Evolutionary conservation across 1,140 invertebrate genomes (phyloP), one percentile per base, ranked within the genome.

Genomic region (Streblospio benedicti): DNA sequence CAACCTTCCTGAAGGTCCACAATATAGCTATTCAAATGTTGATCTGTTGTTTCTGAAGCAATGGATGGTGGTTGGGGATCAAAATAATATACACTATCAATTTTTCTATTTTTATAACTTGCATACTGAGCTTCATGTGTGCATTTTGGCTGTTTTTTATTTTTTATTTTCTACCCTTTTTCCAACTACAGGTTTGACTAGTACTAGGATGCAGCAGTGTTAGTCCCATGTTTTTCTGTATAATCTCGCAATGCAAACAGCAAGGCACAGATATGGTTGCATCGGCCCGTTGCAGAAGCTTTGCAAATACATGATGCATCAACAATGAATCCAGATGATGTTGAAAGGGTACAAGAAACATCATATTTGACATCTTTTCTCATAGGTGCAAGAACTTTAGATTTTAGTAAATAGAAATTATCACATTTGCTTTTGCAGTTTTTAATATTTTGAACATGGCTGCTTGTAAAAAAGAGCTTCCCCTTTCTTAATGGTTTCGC

Each of bases 241-340:
- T 30, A 53, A 30, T 53, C 51, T 9, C 32, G 12, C 6, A 53
- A 6, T 9, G 51, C 51, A 32, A 53, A 31, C 5, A 53, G 30
- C 9, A 53, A 25, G 23, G 23, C 51, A 6, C 9, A 23, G 12
- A 53, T 30, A 32, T 53, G 51, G 23, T 30, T 53, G 27, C 51
- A 53, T 53, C 51, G 12, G 6, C 51, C 51, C 51, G 32, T 33
- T 5, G 51, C 51, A 6, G 51, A 53, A 16, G 51, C 12, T 30
- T 53, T 53, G 27, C 51, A 53, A 6, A 30, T 30, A 30, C 51
- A 53, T 53, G 51, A 30, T 32, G 51, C 23, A 32, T 53, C 12
- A 6, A 32, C 27, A 12, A 53, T 23, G 23, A 12, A 9, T 6
- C 51, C 30, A 20, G 6, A 9, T 6, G 5, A 16, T 16, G 12